phyloP scores from a whole-genome alignment of 1,140 invertebrate genomes.

The Aphelinus certus region DNA sequence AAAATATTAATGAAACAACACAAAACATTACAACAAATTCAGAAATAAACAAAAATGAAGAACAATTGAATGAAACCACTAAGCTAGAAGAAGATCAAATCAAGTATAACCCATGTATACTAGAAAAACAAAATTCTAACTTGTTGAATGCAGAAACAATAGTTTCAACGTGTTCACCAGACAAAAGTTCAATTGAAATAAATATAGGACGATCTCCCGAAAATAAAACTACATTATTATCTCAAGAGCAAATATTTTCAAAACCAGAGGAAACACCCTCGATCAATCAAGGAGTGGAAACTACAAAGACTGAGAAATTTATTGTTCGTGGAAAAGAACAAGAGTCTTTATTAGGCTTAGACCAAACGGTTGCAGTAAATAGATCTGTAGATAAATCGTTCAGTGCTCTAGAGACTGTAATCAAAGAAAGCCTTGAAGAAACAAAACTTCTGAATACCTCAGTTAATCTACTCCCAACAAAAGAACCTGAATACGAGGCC shows the following conservation, averaged over 20 bases:
- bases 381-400: constrained; percentile 24
- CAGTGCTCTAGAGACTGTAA: constrained; percentile 19
- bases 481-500: constrained; percentile 45
- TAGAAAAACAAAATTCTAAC: background rate
- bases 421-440: constrained; percentile 19
- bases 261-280: background rate
- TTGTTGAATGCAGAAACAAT: background rate
- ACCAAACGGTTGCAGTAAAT: constrained; percentile 29
- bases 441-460: background rate
- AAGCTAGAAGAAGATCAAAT: background rate
- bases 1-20: background rate
- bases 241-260: background rate
- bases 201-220: background rate
- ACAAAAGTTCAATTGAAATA: background rate
- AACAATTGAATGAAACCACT: background rate
- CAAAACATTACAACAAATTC: background rate
- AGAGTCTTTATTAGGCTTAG: constrained; percentile 2
- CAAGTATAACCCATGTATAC: background rate
- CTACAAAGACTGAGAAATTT: no score
- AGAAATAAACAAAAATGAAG: background rate
- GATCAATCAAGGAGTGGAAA: no score
- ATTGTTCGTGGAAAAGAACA: background rate
- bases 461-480: background rate
- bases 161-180: constrained; percentile 17
- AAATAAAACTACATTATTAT: constrained; percentile 14